A percentile compares a stretch with the other conserved stretches of the same genome.
Conservation (phyloP, 2,113 vertebrate genomes). For the Oxygymnocypris stewartii region DNA sequence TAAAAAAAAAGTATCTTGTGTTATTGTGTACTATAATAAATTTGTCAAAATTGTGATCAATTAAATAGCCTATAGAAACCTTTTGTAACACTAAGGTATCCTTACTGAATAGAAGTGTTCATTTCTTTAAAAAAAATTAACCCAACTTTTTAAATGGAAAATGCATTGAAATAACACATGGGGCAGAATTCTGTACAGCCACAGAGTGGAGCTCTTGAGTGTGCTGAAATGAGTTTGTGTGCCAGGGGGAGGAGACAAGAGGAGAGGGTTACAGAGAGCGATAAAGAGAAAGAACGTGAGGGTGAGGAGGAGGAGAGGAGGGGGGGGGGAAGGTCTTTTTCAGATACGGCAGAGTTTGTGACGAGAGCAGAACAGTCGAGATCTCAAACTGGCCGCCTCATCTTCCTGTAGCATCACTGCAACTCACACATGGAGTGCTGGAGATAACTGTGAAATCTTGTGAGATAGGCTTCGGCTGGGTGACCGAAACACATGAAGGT, state of each 20-base stretch:
- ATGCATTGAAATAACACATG: background rate
- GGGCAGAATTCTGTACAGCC: constrained; percentile 39
- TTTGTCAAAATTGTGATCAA: background rate
- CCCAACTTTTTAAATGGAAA: background rate
- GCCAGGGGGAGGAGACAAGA: constrained; percentile 45
- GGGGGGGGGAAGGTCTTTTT: constrained; percentile 22
- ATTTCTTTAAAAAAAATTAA: background rate
- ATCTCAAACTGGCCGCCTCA: constrained; percentile 15
- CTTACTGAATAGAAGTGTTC: background rate
- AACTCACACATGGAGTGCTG: constrained; percentile 17
- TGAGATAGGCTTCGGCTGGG: background rate
- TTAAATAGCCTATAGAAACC: background rate
- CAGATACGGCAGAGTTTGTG: constrained; percentile 20
- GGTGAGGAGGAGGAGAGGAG: too few species aligned
- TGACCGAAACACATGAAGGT: background rate
- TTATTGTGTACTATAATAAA: background rate
- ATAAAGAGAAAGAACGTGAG: constrained; percentile 28
- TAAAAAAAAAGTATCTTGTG: too few species aligned
- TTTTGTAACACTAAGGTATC: background rate
- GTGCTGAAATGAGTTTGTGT: background rate
- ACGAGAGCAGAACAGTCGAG: constrained; percentile 5
- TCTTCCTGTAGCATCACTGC: constrained; percentile 17
- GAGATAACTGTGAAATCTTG: constrained; percentile 39
- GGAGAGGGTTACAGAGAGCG: constrained; percentile 28
- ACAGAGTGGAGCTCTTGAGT: constrained; percentile 43